Evolutionary conservation across 1,140 invertebrate genomes (phyloP), one percentile per base, ranked within the genome.

Genomic region (Aporrectodea caliginosa): DNA sequence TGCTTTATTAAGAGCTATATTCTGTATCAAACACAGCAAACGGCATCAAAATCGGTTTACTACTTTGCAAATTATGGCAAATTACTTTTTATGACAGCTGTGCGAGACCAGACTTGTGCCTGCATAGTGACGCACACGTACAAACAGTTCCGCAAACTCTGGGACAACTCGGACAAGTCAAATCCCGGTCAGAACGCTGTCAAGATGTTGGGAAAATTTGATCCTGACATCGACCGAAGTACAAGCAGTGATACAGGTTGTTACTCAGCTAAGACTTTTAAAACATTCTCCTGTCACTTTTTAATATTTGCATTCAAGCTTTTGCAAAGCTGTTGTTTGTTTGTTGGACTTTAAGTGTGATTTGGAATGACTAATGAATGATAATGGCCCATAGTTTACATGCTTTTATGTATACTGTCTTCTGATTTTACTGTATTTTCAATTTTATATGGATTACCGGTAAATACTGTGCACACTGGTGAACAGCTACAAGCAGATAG

Each of bases 111-210:
- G 84, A 86, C 87, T 79, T 88, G 87, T 84, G 84, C 86, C 81
- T 88, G 87, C 83, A 85, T 88, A 82, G 81, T 85, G 73, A 87
- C 83, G 79, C 80, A 81, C 72, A 88, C 86, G 31, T 87, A 86
- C 84, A 87, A 86, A 84, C 86, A 88, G 81, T 84, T 88, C 76
- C 85, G 85, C 78, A 85, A 85, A 75, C 85, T 88, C 77, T 88
- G 87, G 87, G 86, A 87, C 79, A 86, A 87, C 82, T 86, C 87
- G 81, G 85, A 88, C 75, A 87, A 88, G 80, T 84, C 85, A 83
- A 83, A 84, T 77, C 58, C 43, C 6, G 22, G 43, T 58, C 29
- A 58, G 34, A 76, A 76, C n/a, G 68, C 27, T 31, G 29, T 16
- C 14, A 34, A 29, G n/a, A 58, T 58, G 43, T 12, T 12, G 43